Percentiles rank a stretch among this genome's conserved stretches.
Evolutionary conservation across 2,113 vertebrate species (phyloP).

Genomic region (Seriola quinqueradiata): DNA sequence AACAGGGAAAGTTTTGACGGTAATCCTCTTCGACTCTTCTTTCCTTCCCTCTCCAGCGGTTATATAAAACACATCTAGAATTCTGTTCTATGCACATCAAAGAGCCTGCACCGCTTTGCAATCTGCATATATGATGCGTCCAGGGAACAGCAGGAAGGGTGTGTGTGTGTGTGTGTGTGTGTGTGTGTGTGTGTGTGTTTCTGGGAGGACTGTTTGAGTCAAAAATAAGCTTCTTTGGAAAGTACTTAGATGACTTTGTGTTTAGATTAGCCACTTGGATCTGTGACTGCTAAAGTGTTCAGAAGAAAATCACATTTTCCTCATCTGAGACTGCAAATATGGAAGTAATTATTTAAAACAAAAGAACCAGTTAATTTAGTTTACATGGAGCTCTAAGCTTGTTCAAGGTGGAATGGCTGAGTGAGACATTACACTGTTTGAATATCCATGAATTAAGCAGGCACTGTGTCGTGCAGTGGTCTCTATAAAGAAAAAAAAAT

Average conservation of each 20-base stretch:
- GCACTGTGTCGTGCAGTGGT: background rate
- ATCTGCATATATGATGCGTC: constrained; percentile 79
- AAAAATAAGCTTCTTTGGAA: constrained; percentile 64
- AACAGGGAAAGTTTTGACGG: constrained; percentile 71
- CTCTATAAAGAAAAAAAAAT: constrained; percentile 13
- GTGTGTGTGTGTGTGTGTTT: constrained; percentile 30
- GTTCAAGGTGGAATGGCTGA: constrained; percentile 1
- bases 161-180: constrained; percentile 29
- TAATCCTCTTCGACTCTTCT: constrained; percentile 74
- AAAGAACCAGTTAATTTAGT: background rate
- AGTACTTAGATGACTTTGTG: constrained; percentile 48
- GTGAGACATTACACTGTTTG: background rate
- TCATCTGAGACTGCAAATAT: background rate
- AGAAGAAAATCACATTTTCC: constrained; percentile 27
- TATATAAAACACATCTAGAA: constrained; percentile 83
- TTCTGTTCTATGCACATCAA: constrained; percentile 81
- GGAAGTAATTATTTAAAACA: constrained; percentile 18
- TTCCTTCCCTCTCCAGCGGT: constrained; percentile 66
- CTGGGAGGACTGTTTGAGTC: constrained; percentile 37
- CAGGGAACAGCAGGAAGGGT: constrained; percentile 66
- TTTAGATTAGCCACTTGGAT: constrained; percentile 51
- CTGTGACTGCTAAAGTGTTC: constrained; percentile 26
- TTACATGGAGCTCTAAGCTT: background rate
- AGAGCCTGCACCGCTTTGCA: constrained; percentile 73
- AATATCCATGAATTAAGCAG: background rate